A percentile compares a stretch with the other conserved stretches of the same genome.
Conservation (phyloP, 2,797 vertebrate species). For the Bucorvus abyssinicus region DNA sequence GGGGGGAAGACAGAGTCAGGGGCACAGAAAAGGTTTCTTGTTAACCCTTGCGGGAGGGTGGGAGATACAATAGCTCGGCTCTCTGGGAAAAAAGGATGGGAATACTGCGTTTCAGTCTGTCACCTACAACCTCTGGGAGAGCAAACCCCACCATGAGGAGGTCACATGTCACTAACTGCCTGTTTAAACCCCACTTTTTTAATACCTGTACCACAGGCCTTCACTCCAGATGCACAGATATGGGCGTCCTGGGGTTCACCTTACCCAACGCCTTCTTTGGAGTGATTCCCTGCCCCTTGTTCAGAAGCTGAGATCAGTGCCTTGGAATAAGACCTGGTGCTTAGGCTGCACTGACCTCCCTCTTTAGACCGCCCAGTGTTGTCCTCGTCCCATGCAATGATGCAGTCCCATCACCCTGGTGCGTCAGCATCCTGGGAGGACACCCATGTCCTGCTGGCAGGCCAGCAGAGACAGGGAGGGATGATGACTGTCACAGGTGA, state of each 20-base stretch:
- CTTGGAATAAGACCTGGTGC: background rate
- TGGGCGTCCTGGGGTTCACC: background rate
- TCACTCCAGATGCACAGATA: background rate
- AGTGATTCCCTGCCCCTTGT: background rate
- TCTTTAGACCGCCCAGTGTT: background rate
- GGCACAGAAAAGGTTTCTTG: constrained; percentile 53
- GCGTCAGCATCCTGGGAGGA: background rate
- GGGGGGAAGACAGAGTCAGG: constrained; percentile 41
- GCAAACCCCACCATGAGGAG: accelerated
- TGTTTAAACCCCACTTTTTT: background rate
- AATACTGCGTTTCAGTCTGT: background rate
- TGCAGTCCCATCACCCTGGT: background rate
- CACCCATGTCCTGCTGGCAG: background rate
- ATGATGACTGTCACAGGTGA: background rate
- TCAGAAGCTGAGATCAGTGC: background rate
- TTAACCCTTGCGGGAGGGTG: constrained; percentile 55
- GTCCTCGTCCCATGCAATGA: background rate
- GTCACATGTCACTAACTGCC: background rate
- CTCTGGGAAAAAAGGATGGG: background rate
- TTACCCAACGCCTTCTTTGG: background rate
- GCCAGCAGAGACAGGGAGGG: background rate
- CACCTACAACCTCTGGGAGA: background rate
- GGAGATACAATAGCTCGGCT: background rate
- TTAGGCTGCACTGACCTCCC: accelerated
- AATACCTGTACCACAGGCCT: background rate